These are phyloP conservation scores for Apamea epomidion DNA, from an alignment of 2,888 invertebrate genomes.

Conservation along the genomic window DNA sequence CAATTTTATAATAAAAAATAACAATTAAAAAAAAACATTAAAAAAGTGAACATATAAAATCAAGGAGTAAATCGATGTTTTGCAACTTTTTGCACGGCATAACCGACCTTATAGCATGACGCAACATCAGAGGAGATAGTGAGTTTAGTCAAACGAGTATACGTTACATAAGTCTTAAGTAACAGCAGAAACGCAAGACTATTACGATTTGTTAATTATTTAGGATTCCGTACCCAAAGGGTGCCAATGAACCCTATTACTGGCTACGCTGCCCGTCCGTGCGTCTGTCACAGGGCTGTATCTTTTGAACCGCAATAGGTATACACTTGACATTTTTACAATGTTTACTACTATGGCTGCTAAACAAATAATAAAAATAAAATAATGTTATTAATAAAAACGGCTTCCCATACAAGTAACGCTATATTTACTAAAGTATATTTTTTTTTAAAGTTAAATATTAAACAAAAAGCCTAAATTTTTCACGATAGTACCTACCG, in stretches of 20 bases:
- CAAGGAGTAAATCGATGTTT: not conserved
- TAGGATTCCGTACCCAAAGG: not conserved
- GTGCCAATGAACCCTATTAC: too few species aligned
- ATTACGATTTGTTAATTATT: not conserved
- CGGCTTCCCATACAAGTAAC: too few species aligned
- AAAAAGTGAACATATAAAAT: not conserved
- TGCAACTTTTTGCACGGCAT: not conserved
- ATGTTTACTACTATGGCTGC: too few species aligned
- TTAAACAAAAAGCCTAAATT: too few species aligned
- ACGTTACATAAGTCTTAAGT: not conserved
- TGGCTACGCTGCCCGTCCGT: not conserved
- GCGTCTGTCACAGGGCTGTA: not conserved
- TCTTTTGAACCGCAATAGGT: not conserved
- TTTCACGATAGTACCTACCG: too few species aligned
- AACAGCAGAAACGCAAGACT: not conserved
- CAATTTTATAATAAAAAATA: not conserved
- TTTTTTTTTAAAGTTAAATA: too few species aligned
- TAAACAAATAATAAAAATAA: too few species aligned
- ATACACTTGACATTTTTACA: not conserved
- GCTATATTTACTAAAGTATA: too few species aligned
- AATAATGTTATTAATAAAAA: too few species aligned
- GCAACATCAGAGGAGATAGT: not conserved
- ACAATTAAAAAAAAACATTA: too few species aligned
- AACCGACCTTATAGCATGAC: not conserved
- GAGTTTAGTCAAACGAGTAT: not conserved